Conservation (phyloP, 2,113 vertebrate genomes). For the Sciurus niger region DNA sequence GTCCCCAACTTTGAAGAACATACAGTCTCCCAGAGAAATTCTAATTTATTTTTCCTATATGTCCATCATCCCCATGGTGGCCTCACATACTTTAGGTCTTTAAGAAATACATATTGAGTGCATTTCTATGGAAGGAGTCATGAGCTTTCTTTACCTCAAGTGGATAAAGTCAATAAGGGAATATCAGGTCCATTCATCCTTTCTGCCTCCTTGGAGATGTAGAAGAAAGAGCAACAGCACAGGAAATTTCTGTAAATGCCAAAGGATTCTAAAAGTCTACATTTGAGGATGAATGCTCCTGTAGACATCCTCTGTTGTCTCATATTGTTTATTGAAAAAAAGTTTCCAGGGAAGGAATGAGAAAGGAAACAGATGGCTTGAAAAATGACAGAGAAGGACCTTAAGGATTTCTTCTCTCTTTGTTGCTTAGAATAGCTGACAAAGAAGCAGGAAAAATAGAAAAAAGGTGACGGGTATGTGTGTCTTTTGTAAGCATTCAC, state of each 20-base stretch:
- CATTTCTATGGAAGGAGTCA: neutral
- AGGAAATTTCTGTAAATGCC: neutral
- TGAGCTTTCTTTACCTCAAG: neutral
- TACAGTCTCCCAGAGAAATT: neutral
- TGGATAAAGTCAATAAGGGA: neutral
- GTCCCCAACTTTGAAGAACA: neutral
- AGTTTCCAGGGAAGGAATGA: conserved; percentile 8
- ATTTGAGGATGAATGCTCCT: neutral
- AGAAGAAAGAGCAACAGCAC: neutral
- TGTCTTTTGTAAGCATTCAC: neutral
- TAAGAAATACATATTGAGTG: neutral
- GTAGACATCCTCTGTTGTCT: neutral
- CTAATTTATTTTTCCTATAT: neutral
- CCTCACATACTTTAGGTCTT: neutral
- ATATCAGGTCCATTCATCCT: neutral
- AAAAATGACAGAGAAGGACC: neutral
- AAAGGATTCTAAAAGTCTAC: neutral
- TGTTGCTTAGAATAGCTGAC: neutral
- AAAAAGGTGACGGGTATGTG: neutral
- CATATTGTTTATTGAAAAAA: conserved; percentile 11
- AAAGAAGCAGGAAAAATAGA: neutral
- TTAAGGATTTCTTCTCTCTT: conserved; percentile 7
- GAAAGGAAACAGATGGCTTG: conserved; percentile 27
- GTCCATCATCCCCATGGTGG: neutral
- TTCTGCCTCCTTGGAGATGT: neutral